phyloP scores from a whole-genome alignment of 1,140 invertebrate species.

The Caligus rogercresseyi region DNA sequence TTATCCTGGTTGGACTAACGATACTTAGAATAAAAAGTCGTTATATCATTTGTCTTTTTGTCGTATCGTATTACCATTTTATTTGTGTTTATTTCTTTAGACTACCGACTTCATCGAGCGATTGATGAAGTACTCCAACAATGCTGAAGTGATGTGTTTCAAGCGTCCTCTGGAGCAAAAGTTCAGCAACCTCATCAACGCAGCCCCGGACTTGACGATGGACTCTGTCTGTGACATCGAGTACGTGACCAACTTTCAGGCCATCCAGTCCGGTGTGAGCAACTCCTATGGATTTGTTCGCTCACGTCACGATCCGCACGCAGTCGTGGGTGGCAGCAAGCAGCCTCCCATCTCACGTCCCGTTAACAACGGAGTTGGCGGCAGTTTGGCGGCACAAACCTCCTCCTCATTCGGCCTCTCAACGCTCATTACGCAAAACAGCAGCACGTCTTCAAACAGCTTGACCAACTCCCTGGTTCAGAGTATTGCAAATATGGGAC shows the following conservation, averaged over 20 bases:
- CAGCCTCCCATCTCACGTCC: conserved; percentile 71
- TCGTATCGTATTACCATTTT: too few species aligned
- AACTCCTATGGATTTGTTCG: conserved; percentile 91
- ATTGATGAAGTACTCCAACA: conserved; percentile 65
- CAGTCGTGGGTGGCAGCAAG: conserved; percentile 33
- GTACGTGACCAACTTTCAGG: conserved; percentile 90
- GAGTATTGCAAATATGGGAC: conserved; percentile 3
- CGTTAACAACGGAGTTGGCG: conserved; percentile 5
- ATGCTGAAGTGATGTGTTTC: conserved; percentile 77
- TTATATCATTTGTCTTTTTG: too few species aligned
- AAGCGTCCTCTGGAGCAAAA: conserved; percentile 68
- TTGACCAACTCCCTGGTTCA: conserved; percentile 2
- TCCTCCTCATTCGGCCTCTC: not conserved
- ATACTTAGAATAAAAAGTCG: too few species aligned
- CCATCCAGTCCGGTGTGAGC: conserved; percentile 76
- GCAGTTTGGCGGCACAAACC: conserved; percentile 1
- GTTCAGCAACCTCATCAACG: not conserved
- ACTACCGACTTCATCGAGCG: conserved; percentile 66
- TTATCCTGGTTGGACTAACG: too few species aligned
- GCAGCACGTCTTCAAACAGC: conserved; percentile 9
- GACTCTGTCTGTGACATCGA: conserved; percentile 52
- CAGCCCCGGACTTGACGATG: conserved; percentile 49
- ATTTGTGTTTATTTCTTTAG: too few species aligned
- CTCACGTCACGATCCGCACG: conserved; percentile 45
- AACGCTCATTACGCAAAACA: not conserved